Evolutionary conservation across 53 echinoderm and acorn worm species (phyloP).

Genomic region (Glandiceps talaboti): DNA sequence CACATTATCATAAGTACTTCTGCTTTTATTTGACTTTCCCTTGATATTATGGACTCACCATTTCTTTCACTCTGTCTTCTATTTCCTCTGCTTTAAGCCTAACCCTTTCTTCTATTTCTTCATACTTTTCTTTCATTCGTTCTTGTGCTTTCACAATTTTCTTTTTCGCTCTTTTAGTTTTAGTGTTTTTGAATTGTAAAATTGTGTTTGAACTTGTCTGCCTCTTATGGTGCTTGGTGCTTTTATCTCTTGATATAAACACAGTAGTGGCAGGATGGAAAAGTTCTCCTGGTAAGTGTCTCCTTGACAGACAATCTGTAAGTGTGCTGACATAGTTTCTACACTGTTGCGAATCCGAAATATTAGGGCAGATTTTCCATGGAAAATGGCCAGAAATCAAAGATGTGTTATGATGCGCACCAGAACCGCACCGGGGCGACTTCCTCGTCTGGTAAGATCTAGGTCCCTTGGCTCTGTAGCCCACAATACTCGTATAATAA

Average conservation of each 20-base stretch:
- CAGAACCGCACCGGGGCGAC: not conserved
- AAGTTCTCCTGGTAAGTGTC: not conserved
- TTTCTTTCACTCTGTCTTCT: slow-evolving; percentile 58
- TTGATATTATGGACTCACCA: no score
- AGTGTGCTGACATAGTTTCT: not conserved
- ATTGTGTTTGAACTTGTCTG: not conserved
- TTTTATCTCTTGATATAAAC: not conserved
- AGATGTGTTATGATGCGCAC: no score
- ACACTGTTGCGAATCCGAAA: not conserved
- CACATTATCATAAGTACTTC: no score
- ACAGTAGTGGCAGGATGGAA: not conserved
- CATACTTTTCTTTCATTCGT: slow-evolving; percentile 7
- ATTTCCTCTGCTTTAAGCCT: slow-evolving; percentile 37
- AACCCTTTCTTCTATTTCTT: slow-evolving; percentile 11
- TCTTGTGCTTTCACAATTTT: slow-evolving; percentile 1
- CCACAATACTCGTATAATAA: not conserved
- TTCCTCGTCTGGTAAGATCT: not conserved
- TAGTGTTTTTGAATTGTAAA: not conserved
- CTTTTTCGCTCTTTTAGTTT: not conserved
- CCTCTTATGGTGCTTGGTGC: not conserved
- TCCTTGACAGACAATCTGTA: not conserved
- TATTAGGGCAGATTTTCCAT: not conserved
- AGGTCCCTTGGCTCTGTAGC: not conserved
- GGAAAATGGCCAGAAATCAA: no score
- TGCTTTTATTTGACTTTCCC: no score